A percentile compares a stretch with the other conserved stretches of the same genome.
Evolutionary conservation across 2,888 invertebrate genomes (phyloP).

Genomic region (Laothoe populi): DNA sequence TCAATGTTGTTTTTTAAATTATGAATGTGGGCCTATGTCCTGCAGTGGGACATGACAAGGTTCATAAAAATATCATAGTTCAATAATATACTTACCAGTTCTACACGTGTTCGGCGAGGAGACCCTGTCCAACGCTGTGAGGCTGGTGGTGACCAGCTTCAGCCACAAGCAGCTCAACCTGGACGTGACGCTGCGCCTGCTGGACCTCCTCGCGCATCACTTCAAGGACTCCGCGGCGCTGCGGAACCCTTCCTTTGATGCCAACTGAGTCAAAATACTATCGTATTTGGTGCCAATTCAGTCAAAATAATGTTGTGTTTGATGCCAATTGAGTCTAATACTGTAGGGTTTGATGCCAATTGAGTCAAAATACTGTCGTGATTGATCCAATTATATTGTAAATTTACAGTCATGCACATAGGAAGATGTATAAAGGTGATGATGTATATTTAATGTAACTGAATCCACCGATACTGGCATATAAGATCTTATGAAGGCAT

Average conservation of each 20-base stretch:
- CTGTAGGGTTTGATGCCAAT: neutral
- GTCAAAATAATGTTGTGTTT: neutral
- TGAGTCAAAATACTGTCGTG: neutral
- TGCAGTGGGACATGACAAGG: too few relatives aligned
- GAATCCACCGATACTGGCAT: too few relatives aligned
- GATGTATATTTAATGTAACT: too few relatives aligned
- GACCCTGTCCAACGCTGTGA: constrained; percentile 45
- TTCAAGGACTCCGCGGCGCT: constrained; percentile 63
- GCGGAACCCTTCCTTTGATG: constrained; percentile 62
- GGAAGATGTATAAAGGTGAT: too few relatives aligned
- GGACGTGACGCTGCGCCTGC: constrained; percentile 58
- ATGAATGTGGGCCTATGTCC: too few relatives aligned
- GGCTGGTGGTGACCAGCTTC: constrained; percentile 55
- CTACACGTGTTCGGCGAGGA: constrained; percentile 63
- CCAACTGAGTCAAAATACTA: constrained; percentile 43
- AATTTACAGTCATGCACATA: too few relatives aligned
- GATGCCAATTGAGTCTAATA: neutral
- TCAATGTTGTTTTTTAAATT: too few relatives aligned
- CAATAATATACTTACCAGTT: too few relatives aligned
- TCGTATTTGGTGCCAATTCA: neutral
- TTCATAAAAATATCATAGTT: neutral
- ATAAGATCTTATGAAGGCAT: too few relatives aligned
- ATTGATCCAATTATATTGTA: too few relatives aligned
- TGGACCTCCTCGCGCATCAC: constrained; percentile 64
- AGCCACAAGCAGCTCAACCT: constrained; percentile 55